These are phyloP conservation scores for Poeciliopsis turrubarensis DNA, from an alignment of 2,113 vertebrate genomes.

Conservation along the genomic window DNA sequence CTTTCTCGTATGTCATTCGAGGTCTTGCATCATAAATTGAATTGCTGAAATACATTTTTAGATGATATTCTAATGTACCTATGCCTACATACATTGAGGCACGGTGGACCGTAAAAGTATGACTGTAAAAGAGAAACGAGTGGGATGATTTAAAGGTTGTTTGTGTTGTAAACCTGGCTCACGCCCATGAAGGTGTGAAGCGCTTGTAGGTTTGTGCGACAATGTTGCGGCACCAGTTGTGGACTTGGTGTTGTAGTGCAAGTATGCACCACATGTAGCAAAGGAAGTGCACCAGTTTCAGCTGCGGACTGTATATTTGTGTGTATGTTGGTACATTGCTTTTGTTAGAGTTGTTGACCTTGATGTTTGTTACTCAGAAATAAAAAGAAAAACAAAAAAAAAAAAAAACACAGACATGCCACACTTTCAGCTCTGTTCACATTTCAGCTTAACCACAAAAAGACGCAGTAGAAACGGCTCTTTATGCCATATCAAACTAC, in stretches of 20 bases:
- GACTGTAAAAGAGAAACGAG: constrained; percentile 7
- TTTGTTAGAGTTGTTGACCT: constrained; percentile 43
- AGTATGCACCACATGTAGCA: background rate
- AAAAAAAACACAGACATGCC: constrained; percentile 12
- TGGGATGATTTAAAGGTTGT: constrained; percentile 43
- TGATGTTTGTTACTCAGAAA: constrained; percentile 50
- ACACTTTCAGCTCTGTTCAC: constrained; percentile 32
- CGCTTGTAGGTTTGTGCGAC: constrained; percentile 6
- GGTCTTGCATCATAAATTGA: too few species aligned
- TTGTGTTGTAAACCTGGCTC: constrained; percentile 20
- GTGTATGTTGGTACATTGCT: constrained; percentile 9
- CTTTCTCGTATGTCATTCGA: too few species aligned
- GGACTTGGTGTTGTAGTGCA: constrained; percentile 3
- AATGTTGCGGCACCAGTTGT: constrained; percentile 9
- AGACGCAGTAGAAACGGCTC: constrained; percentile 16
- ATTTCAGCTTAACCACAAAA: constrained; percentile 50
- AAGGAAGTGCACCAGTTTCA: background rate
- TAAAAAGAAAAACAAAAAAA: constrained; percentile 1
- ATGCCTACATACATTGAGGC: background rate
- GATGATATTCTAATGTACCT: background rate
- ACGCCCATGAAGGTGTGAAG: constrained; percentile 3
- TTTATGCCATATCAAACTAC: constrained; percentile 46
- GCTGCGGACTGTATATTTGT: background rate
- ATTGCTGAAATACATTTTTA: background rate
- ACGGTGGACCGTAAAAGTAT: background rate